Evolutionary conservation across 2,113 vertebrate species (phyloP).

Genomic region (Oncorhynchus mykiss): DNA sequence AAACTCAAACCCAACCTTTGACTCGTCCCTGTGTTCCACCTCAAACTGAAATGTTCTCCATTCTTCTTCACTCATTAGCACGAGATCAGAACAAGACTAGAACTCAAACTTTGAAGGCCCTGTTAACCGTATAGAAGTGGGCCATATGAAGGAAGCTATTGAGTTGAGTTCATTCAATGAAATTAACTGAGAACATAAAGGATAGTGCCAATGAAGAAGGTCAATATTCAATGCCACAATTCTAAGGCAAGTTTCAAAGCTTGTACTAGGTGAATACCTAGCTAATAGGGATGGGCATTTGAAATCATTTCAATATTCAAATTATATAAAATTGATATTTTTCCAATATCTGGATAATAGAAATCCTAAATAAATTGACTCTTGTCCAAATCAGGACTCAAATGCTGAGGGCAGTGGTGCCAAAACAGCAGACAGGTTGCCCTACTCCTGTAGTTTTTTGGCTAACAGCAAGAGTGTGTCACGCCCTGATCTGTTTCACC

Average conservation of each 20-base stretch:
- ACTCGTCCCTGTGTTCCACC: conserved; percentile 42
- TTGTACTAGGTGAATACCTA: conserved; percentile 34
- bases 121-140: conserved; percentile 53
- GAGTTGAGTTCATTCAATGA: conserved; percentile 45
- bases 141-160: conserved; percentile 35
- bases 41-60: conserved; percentile 31
- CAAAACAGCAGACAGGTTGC: too few species aligned
- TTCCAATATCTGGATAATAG: too few species aligned
- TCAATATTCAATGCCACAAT: conserved; percentile 41
- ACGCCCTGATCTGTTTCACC: too few species aligned
- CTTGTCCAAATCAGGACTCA: too few species aligned
- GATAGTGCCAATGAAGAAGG: conserved; percentile 29
- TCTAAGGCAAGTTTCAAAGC: conserved; percentile 43
- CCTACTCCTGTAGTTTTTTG: too few species aligned
- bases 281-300: too few species aligned
- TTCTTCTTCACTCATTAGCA: conserved; percentile 58
- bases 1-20: conserved; percentile 51
- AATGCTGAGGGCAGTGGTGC: too few species aligned
- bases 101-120: conserved; percentile 51
- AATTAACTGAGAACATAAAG: neutral
- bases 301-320: too few species aligned
- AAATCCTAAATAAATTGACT: too few species aligned
- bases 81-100: conserved; percentile 37
- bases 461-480: too few species aligned
- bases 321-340: too few species aligned